A percentile compares a stretch with the other conserved stretches of the same genome.
These are phyloP conservation scores for Petaurus breviceps DNA, from an alignment of 2,113 vertebrate species.

Conservation along the genomic window DNA sequence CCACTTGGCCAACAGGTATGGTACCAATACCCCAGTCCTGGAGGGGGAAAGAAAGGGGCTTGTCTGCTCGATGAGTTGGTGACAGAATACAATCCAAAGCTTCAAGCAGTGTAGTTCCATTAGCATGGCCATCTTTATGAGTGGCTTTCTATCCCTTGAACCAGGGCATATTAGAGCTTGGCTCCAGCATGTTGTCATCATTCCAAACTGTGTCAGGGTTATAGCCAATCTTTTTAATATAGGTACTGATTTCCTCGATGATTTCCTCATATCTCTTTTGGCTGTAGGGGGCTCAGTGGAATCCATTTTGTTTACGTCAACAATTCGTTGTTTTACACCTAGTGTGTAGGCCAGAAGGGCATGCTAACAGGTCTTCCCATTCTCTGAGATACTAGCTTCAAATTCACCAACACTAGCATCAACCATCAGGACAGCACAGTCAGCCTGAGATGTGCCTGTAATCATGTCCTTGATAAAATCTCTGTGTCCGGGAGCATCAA, in stretches of 20 bases:
- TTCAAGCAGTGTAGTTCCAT: conserved; percentile 94
- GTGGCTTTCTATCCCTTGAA: conserved; percentile 98
- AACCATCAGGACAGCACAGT: too few relatives aligned
- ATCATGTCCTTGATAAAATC: too few relatives aligned
- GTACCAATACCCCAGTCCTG: conserved; percentile 89
- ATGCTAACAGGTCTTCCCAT: too few relatives aligned
- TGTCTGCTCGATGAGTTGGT: conserved; percentile 94
- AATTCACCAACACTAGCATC: too few relatives aligned
- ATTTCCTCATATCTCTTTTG: conserved; percentile 99
- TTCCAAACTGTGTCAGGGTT: conserved; percentile 98
- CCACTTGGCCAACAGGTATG: too few relatives aligned
- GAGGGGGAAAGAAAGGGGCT: conserved; percentile 95
- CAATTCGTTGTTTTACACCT: conserved; percentile 79
- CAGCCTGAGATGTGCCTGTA: too few relatives aligned
- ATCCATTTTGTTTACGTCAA: conserved; percentile 99
- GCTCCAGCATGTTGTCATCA: conserved; percentile 95
- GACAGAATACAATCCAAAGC: conserved; percentile 95
- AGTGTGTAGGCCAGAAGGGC: too few relatives aligned
- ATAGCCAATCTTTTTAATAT: conserved; percentile 99
- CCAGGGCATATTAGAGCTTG: conserved; percentile 87
- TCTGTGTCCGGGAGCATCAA: too few relatives aligned
- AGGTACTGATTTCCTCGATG: conserved; percentile 98
- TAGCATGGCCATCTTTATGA: conserved; percentile 94
- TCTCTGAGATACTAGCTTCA: too few relatives aligned
- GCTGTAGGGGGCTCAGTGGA: conserved; percentile 98